Conservation (phyloP, 2,888 invertebrate species). For the Ptychoptera contaminata region DNA sequence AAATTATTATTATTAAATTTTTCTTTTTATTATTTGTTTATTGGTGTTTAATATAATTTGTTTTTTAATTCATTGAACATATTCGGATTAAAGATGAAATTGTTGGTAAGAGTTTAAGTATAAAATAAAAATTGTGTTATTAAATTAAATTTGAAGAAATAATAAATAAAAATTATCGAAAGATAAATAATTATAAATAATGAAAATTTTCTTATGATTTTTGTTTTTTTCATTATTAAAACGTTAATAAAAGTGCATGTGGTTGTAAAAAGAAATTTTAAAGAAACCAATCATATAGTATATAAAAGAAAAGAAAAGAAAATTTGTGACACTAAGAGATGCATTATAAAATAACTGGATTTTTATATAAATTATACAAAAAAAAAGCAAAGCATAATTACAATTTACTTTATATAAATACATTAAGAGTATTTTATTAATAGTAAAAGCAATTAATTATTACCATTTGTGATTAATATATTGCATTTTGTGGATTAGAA, state of each 20-base stretch:
- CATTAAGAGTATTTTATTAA: no score
- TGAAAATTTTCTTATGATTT: no score
- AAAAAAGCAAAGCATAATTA: no score
- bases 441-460: neutral
- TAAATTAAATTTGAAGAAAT: neutral
- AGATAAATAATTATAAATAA: neutral
- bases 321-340: no score
- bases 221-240: no score
- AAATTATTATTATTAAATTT: constrained; percentile 7
- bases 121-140: neutral
- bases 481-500: neutral
- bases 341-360: no score
- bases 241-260: neutral
- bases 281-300: no score
- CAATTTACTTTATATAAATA: no score
- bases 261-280: neutral
- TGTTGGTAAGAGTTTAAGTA: constrained; percentile 5
- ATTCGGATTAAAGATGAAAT: constrained; percentile 7
- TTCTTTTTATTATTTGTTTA: constrained; percentile 22
- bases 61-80: constrained; percentile 3
- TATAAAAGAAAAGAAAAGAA: no score
- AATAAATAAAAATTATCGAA: neutral
- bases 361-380: no score
- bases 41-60: constrained; percentile 20
- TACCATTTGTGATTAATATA: neutral